A percentile compares a stretch with the other conserved stretches of the same genome.
Conservation (phyloP, 2,797 vertebrate genomes). For the Coluber constrictor region DNA sequence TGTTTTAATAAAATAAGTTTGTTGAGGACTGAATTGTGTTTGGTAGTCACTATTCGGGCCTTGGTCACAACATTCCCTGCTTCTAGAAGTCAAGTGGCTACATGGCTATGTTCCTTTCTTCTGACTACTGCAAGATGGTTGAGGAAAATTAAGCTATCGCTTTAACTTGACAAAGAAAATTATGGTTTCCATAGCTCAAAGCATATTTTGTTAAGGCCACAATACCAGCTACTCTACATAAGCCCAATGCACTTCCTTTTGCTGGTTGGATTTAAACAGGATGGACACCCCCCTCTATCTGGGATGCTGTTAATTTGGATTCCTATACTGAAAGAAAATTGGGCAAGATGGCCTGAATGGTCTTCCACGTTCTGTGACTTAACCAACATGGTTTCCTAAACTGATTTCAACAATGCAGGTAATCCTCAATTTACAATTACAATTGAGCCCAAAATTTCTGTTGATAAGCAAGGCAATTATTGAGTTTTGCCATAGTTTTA, state of each 20-base stretch:
- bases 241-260: background rate
- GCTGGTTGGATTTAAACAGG: background rate
- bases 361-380: background rate
- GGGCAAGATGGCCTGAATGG: background rate
- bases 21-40: no score
- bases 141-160: background rate
- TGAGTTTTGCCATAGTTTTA: background rate
- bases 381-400: background rate
- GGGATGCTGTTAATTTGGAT: background rate
- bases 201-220: background rate
- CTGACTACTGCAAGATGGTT: background rate
- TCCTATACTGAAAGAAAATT: background rate
- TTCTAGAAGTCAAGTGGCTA: background rate
- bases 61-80: background rate
- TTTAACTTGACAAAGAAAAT: background rate
- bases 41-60: no score
- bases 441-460: background rate
- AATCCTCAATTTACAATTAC: background rate
- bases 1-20: no score
- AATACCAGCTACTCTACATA: background rate
- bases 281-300: background rate
- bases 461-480: background rate
- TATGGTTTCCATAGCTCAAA: background rate
- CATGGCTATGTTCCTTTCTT: background rate
- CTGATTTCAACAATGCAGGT: background rate